Percentiles rank a stretch among this genome's conserved stretches.
Evolutionary conservation across 2,888 invertebrate species (phyloP).

Genomic region (Physocephala rufipes): DNA sequence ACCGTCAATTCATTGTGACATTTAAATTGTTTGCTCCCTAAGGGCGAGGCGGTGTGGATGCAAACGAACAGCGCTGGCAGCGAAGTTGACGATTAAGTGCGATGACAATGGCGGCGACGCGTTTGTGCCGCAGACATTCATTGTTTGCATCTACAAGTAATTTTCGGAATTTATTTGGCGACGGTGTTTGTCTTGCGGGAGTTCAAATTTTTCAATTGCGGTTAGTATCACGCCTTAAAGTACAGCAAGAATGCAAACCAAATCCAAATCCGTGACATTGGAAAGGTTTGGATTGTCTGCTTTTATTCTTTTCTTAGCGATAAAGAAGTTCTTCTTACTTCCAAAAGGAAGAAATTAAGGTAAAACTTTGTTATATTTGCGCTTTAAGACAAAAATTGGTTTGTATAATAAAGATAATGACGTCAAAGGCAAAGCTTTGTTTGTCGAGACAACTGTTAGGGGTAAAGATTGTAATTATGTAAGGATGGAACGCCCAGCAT

Average conservation of each 20-base stretch:
- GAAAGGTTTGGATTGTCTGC: neutral
- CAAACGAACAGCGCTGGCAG: no score
- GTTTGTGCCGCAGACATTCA: constrained; percentile 22
- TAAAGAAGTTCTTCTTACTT: neutral
- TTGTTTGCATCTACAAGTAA: neutral
- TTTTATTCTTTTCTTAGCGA: neutral
- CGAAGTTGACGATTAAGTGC: neutral
- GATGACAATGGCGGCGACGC: neutral
- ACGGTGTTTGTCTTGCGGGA: constrained; percentile 33
- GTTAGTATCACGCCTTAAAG: constrained; percentile 31
- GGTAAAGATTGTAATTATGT: no score
- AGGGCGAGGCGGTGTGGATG: no score
- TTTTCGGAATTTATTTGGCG: neutral
- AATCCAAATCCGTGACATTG: neutral
- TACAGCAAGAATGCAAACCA: neutral
- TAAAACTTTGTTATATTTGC: no score
- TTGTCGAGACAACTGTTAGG: no score
- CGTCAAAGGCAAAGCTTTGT: no score
- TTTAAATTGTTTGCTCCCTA: constrained; percentile 48
- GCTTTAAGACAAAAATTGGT: no score
- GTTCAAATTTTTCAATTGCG: constrained; percentile 33
- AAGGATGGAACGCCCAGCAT: no score
- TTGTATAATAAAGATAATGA: no score
- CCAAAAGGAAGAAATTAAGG: neutral
- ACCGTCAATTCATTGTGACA: constrained; percentile 47